A percentile compares a stretch with the other conserved stretches of the same genome.
Conservation (phyloP, 2,797 vertebrate species). For the Pipistrellus pygmaeus region DNA sequence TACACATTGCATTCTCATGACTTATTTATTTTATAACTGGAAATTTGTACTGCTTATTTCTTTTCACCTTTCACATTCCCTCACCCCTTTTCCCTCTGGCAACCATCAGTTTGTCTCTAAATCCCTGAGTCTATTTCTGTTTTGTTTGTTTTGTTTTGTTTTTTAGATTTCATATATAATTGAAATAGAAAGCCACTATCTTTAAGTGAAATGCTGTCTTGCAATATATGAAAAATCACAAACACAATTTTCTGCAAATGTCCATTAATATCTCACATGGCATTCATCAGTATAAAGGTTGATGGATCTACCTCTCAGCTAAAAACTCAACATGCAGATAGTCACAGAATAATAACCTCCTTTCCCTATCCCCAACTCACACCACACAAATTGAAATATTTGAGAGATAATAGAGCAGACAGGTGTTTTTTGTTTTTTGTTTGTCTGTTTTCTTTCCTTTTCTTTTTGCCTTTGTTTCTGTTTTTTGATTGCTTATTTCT, state of each 20-base stretch:
- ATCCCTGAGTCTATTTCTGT: not conserved
- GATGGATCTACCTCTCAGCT: not conserved
- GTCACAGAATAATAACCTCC: not conserved
- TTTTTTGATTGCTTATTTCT: not conserved
- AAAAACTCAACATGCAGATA: not conserved
- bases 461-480: not conserved
- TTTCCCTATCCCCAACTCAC: no score
- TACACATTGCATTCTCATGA: not conserved
- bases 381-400: not conserved
- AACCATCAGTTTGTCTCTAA: not conserved
- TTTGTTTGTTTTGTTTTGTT: not conserved
- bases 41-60: not conserved
- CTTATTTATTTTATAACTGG: not conserved
- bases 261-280: slow-evolving; percentile 13
- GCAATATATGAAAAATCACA: not conserved
- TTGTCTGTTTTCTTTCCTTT: no score
- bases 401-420: not conserved
- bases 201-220: slow-evolving; percentile 2
- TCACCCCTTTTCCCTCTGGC: not conserved
- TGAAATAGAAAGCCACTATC: not conserved
- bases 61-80: not conserved
- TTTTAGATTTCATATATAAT: not conserved
- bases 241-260: not conserved
- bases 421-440: no score
- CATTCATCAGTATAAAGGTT: not conserved